These are phyloP conservation scores for Gobionotothen gibberifrons DNA, from an alignment of 2,797 vertebrate genomes.

Conservation along the genomic window DNA sequence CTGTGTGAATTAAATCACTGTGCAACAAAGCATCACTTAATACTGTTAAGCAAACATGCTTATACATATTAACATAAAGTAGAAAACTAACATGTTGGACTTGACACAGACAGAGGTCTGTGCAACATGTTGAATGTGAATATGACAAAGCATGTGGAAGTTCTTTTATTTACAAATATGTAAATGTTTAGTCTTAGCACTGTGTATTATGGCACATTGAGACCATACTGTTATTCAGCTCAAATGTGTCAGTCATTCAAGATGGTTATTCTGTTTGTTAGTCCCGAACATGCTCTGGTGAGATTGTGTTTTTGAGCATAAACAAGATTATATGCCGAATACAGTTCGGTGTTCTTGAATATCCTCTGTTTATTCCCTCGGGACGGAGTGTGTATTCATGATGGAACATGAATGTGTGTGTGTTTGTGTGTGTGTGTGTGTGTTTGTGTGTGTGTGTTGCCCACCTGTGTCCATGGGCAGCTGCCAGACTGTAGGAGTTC, in stretches of 20 bases:
- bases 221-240: neutral
- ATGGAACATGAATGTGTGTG: slow-evolving; percentile 6
- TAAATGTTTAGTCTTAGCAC: neutral
- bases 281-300: slow-evolving; percentile 5
- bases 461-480: slow-evolving; percentile 98
- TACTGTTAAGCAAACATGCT: neutral
- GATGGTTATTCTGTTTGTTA: neutral
- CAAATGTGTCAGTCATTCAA: slow-evolving; percentile 3
- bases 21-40: neutral
- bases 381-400: slow-evolving; percentile 15
- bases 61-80: neutral
- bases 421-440: slow-evolving; percentile 5
- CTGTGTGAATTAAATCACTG: too few relatives aligned
- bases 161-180: too few relatives aligned
- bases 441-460: slow-evolving; percentile 71
- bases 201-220: neutral
- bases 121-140: neutral
- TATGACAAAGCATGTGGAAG: neutral
- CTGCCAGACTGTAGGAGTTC: slow-evolving; percentile 98
- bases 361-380: slow-evolving; percentile 3
- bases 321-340: slow-evolving; percentile 36
- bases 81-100: neutral
- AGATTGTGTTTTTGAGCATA: slow-evolving; percentile 24
- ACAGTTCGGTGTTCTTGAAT: neutral
- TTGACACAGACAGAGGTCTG: too few relatives aligned